Evolutionary conservation across 2,888 invertebrate genomes (phyloP).

Genomic region (Xestia xanthographa): DNA sequence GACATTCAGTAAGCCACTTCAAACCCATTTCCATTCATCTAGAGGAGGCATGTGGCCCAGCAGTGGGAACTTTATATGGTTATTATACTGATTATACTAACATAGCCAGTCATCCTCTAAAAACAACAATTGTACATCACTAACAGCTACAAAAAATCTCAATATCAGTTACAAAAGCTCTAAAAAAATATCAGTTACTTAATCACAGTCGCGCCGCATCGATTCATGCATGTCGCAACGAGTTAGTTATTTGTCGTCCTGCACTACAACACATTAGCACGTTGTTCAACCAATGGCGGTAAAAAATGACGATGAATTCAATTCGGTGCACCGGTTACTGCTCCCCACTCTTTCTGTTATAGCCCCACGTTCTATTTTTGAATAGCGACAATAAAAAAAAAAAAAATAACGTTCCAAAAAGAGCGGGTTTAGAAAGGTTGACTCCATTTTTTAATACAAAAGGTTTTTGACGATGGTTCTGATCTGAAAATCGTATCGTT

Average conservation of each 20-base stretch:
- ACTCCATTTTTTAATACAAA: conserved; percentile 21
- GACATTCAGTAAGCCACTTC: neutral
- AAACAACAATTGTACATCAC: too few relatives aligned
- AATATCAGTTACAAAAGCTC: conserved; percentile 6
- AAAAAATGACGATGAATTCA: conserved; percentile 70
- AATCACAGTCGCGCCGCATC: conserved; percentile 25
- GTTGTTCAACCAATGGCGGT: conserved; percentile 45
- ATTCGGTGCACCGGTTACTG: conserved; percentile 70
- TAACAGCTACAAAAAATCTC: neutral
- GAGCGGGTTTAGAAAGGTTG: neutral
- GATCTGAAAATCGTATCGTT: conserved; percentile 17
- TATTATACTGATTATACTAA: neutral
- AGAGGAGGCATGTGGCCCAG: neutral
- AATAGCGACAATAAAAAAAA: conserved; percentile 21
- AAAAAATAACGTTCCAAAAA: neutral
- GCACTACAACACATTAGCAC: conserved; percentile 59
- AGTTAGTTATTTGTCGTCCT: conserved; percentile 50
- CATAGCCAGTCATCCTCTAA: neutral
- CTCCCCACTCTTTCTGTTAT: conserved; percentile 54
- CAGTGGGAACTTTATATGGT: neutral
- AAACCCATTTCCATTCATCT: neutral
- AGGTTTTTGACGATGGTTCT: conserved; percentile 1
- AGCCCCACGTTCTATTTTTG: conserved; percentile 40
- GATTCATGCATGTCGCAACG: conserved; percentile 26
- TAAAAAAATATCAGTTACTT: conserved; percentile 29